Percentiles rank a stretch among this genome's conserved stretches.
These are phyloP conservation scores for Psittacula cyanocephala DNA, from an alignment of 2,113 vertebrate genomes.

Conservation along the genomic window DNA sequence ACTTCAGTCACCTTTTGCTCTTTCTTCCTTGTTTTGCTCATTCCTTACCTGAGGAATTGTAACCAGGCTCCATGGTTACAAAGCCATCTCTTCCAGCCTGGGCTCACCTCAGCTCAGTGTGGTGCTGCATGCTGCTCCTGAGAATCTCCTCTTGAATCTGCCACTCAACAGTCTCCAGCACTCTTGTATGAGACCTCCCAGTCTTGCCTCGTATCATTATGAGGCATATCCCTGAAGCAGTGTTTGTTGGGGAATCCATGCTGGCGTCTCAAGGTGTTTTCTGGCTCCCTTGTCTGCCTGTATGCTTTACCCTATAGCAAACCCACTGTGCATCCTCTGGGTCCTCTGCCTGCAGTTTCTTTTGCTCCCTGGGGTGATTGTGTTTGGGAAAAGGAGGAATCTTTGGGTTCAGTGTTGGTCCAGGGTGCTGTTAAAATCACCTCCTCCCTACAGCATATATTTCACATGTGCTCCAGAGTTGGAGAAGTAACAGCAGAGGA, in stretches of 20 bases:
- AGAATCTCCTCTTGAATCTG: background rate
- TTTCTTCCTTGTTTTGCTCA: background rate
- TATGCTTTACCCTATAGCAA: background rate
- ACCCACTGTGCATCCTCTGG: background rate
- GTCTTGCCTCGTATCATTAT: background rate
- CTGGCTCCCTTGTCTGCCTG: background rate
- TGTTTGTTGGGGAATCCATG: background rate
- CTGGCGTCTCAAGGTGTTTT: background rate
- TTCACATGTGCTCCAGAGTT: background rate
- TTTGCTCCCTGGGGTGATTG: background rate
- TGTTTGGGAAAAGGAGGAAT: background rate
- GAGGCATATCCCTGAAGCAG: background rate
- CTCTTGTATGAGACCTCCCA: background rate
- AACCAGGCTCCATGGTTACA: background rate
- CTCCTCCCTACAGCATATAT: accelerated
- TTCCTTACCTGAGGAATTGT: background rate
- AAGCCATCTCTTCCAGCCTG: background rate
- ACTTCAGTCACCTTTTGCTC: background rate
- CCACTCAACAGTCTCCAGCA: background rate
- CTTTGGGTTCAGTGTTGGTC: background rate
- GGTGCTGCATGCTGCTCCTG: background rate
- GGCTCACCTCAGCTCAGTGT: background rate
- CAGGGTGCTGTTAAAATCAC: background rate
- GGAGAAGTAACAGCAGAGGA: background rate
- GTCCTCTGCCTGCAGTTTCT: background rate